These are phyloP conservation scores for Pseudococcus viburni DNA, from an alignment of 2,888 invertebrate species.

Conservation along the genomic window DNA sequence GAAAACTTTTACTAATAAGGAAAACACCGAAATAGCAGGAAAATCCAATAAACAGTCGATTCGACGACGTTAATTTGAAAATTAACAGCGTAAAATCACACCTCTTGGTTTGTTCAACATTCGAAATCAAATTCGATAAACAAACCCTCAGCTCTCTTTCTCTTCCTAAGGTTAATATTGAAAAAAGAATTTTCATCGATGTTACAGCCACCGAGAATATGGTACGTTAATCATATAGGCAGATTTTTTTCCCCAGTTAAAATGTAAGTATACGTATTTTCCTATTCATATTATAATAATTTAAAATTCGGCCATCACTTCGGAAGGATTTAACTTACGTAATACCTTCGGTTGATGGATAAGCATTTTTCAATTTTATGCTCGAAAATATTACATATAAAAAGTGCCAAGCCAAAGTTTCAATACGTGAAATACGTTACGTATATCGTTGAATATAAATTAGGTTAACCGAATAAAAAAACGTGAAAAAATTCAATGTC, in stretches of 20 bases:
- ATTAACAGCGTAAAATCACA: background rate
- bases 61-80: background rate
- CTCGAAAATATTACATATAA: background rate
- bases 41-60: background rate
- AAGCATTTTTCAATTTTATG: conserved; percentile 47
- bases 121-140: background rate
- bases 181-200: background rate
- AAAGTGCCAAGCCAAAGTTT: background rate
- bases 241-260: background rate
- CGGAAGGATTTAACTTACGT: background rate
- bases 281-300: conserved; percentile 14
- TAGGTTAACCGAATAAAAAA: background rate
- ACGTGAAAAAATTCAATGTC: background rate
- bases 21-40: background rate
- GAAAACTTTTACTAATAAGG: background rate
- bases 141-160: background rate
- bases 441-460: conserved; percentile 29
- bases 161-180: background rate
- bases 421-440: background rate
- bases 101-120: background rate
- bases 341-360: conserved; percentile 33
- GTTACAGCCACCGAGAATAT: background rate
- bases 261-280: background rate
- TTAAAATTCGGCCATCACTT: background rate
- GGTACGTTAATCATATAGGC: background rate